phyloP scores from a whole-genome alignment of 1,140 invertebrate species.

The Aphaenogaster ashmeadi region DNA sequence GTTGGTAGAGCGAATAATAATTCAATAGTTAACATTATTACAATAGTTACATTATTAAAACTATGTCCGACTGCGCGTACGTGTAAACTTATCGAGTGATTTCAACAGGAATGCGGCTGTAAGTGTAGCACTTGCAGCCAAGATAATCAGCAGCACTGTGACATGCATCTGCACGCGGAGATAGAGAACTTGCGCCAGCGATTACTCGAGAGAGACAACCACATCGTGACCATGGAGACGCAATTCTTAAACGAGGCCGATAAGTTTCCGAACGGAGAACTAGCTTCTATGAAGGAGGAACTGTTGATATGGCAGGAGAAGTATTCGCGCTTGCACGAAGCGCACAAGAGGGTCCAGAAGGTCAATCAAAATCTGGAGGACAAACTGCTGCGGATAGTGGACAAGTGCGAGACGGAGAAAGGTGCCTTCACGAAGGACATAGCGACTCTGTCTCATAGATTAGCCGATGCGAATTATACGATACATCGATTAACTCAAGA shows the following conservation, averaged over 20 bases:
- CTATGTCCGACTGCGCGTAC: not conserved
- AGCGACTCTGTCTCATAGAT: constrained; percentile 93
- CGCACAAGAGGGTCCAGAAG: constrained; percentile 97
- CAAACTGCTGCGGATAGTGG: constrained; percentile 96
- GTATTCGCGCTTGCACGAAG: constrained; percentile 95
- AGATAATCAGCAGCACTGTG: constrained; percentile 84
- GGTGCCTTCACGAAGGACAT: constrained; percentile 95
- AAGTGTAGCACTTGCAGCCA: constrained; percentile 86
- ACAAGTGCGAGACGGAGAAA: constrained; percentile 97
- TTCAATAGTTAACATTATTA: too few species aligned
- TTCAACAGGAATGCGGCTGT: constrained; percentile 88
- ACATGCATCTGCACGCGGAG: constrained; percentile 94
- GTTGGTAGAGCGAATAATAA: too few species aligned
- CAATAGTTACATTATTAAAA: too few species aligned
- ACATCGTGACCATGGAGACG: constrained; percentile 94
- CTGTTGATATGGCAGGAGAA: constrained; percentile 96
- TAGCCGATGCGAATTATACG: constrained; percentile 95
- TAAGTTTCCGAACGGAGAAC: constrained; percentile 91
- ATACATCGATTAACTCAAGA: constrained; percentile 96
- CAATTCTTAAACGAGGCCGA: constrained; percentile 94
- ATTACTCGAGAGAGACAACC: constrained; percentile 92
- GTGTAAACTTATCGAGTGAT: not conserved
- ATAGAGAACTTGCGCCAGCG: constrained; percentile 95
- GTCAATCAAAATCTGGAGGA: constrained; percentile 98
- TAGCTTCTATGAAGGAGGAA: constrained; percentile 94